Conservation (phyloP, 2,113 vertebrate genomes). For the Parus major region DNA sequence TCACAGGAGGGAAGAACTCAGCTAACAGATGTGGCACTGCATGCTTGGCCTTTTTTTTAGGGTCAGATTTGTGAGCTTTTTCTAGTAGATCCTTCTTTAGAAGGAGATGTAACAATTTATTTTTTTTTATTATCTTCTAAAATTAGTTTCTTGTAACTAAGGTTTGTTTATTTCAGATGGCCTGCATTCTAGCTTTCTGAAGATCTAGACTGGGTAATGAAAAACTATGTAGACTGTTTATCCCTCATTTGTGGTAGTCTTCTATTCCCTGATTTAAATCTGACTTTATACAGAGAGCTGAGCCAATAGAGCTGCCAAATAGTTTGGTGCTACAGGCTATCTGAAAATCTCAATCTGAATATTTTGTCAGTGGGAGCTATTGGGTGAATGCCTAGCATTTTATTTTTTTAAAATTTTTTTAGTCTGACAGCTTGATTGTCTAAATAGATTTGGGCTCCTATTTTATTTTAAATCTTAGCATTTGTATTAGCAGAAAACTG, state of each 20-base stretch:
- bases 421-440: background rate
- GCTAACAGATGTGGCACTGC: background rate
- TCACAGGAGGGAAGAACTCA: background rate
- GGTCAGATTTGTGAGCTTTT: background rate
- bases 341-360: constrained; percentile 45
- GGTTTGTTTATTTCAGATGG: background rate
- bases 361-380: constrained; percentile 44
- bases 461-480: background rate
- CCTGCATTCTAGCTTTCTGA: background rate
- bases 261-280: background rate
- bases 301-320: constrained; percentile 23
- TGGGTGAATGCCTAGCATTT: constrained; percentile 16
- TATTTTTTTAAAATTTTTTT: background rate
- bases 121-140: background rate
- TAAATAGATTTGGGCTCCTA: background rate
- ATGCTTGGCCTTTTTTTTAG: background rate
- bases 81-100: background rate
- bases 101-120: background rate
- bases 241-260: background rate
- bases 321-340: constrained; percentile 29
- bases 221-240: background rate
- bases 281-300: background rate
- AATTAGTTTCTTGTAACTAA: background rate
- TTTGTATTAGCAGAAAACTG: background rate
- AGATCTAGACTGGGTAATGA: background rate